Percentiles rank a stretch among this genome's conserved stretches.
Evolutionary conservation across 1,140 invertebrate species (phyloP).

Genomic region (Magallana gigas): DNA sequence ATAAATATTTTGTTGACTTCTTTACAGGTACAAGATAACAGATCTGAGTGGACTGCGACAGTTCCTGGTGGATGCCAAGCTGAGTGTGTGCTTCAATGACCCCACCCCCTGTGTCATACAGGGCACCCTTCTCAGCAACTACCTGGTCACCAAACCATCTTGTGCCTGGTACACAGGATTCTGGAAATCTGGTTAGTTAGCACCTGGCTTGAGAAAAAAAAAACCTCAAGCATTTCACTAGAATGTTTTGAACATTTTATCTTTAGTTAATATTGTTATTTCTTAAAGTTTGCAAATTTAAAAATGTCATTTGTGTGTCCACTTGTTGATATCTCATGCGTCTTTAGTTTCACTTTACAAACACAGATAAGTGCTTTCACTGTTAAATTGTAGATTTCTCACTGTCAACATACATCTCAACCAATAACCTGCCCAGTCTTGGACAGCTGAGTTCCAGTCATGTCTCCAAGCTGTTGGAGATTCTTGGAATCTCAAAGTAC

Average conservation of each 20-base stretch:
- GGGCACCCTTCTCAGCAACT: slow-evolving; percentile 41
- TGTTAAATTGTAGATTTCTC: slow-evolving; percentile 19
- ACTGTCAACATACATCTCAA: neutral
- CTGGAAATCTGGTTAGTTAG: slow-evolving; percentile 40
- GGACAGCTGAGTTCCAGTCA: neutral
- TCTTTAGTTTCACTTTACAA: neutral
- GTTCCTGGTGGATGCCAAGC: slow-evolving; percentile 48
- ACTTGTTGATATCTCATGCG: no score
- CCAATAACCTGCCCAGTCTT: slow-evolving; percentile 26
- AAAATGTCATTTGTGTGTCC: neutral
- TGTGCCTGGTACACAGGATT: slow-evolving; percentile 57
- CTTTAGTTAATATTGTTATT: no score
- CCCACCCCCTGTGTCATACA: slow-evolving; percentile 43
- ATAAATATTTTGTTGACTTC: neutral
- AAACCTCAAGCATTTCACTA: no score
- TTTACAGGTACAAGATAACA: slow-evolving; percentile 44
- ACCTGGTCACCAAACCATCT: slow-evolving; percentile 46
- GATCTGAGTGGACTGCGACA: slow-evolving; percentile 43
- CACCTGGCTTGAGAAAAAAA: neutral
- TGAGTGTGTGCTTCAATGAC: slow-evolving; percentile 57
- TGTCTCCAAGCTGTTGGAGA: slow-evolving; percentile 12
- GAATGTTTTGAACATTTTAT: no score
- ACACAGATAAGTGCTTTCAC: neutral
- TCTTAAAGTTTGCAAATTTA: no score
- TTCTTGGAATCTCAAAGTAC: slow-evolving; percentile 31